Base-by-base conservation (phyloP, 1,140 invertebrate genomes). In the Drosophila simulans region DNA sequence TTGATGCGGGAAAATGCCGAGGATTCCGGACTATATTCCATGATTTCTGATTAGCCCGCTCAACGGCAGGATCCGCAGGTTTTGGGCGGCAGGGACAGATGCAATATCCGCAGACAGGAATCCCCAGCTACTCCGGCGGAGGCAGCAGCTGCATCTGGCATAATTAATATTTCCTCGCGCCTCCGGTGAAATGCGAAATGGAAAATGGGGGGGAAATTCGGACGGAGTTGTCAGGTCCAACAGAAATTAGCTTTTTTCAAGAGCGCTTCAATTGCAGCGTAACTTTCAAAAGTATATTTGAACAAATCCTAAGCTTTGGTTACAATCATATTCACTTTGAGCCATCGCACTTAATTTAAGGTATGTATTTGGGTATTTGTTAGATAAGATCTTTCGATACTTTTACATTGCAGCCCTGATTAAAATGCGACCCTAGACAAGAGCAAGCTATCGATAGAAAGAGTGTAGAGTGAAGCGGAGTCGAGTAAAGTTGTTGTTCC, bases 91-190 rank as follows among this genome's bases (percentile, higher is more conserved):
- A 12, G n/a, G 35, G 56, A 46, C 46, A 40, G 39, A 51, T 64
- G 37, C 42, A 62, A 69, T 69, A 60, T 52, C 54, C 35, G 20
- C n/a, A 51, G 35, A 57, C 45, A 53, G 20, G 46, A 22, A 42
- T 60, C 12, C 37, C 20, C 20, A 25, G 40, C 42, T 35, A 20
- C 49, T 52, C 31, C 49, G 49, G 11, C 17, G 49, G 17, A 17
- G 17, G 27, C 42, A 39, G 42, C 17, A 76, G 58, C 71, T 75
- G 71, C 53, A 75, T 27, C 37, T 75, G 72, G 48, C 72, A 76
- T 75, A 76, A 76, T 76, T 76, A 76, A 54, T 58, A 58, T 66
- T 76, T 76, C 40, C 37, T 17, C 27, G 31, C 22, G 34, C 12
- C 20, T 48, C 20, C 25, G 15, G 22, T 56, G 42, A 43, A 20